Conservation (phyloP, 2,797 vertebrate species). For the Coregonus suidteri region DNA sequence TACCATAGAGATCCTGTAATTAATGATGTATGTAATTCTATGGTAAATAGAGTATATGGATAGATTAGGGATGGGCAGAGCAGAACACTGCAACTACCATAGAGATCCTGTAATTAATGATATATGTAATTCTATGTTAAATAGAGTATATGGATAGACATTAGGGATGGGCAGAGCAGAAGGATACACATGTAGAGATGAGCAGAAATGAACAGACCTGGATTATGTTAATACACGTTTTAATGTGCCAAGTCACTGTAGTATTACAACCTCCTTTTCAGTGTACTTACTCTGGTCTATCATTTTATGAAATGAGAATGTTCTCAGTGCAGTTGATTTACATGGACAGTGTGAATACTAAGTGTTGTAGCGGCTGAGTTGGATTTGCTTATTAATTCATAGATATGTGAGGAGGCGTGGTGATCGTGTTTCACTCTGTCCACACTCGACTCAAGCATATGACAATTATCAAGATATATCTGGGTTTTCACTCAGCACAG, state of each 20-base stretch:
- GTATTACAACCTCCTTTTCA: slow-evolving; percentile 41
- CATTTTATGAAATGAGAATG: slow-evolving; percentile 35
- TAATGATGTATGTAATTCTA: too few relatives aligned
- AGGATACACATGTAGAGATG: not conserved
- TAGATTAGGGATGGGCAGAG: slow-evolving; percentile 30
- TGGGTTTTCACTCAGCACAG: slow-evolving; percentile 9
- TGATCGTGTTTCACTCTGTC: slow-evolving; percentile 54
- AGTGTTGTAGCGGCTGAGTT: slow-evolving; percentile 15
- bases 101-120: not conserved
- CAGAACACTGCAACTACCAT: not conserved
- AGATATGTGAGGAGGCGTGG: slow-evolving; percentile 27
- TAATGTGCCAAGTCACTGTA: slow-evolving; percentile 46
- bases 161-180: slow-evolving; percentile 36
- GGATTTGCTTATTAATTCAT: slow-evolving; percentile 40
- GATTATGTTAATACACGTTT: slow-evolving; percentile 46
- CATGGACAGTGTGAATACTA: slow-evolving; percentile 16
- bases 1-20: not conserved
- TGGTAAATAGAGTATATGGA: not conserved
- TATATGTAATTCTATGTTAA: too few relatives aligned
- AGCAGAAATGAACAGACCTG: slow-evolving; percentile 39
- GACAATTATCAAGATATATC: slow-evolving; percentile 68
- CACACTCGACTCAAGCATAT: slow-evolving; percentile 41
- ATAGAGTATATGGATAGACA: not conserved
- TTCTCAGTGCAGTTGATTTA: slow-evolving; percentile 47
- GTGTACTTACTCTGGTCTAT: not conserved